Conservation (phyloP, 2,888 invertebrate genomes). For the Tribolium freemani region DNA sequence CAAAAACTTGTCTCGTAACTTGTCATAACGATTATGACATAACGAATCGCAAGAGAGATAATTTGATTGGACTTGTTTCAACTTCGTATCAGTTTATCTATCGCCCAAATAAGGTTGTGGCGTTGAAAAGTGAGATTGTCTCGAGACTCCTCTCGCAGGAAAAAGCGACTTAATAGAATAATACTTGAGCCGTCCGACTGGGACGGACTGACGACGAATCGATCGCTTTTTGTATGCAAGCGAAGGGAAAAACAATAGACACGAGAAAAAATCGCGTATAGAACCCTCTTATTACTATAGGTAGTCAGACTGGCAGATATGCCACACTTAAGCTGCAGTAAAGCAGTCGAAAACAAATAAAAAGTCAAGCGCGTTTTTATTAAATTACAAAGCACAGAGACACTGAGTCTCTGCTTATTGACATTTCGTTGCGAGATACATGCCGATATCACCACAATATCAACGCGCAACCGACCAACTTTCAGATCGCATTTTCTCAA, state of each 20-base stretch:
- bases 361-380: slow-evolving; percentile 33
- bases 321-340: slow-evolving; percentile 22
- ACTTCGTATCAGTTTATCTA: slow-evolving; percentile 50
- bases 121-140: slow-evolving; percentile 33
- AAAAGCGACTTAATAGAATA: slow-evolving; percentile 26
- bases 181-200: slow-evolving; percentile 5
- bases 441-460: slow-evolving; percentile 37
- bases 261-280: neutral
- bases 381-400: slow-evolving; percentile 31
- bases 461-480: slow-evolving; percentile 39
- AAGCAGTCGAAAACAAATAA: slow-evolving; percentile 28
- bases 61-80: slow-evolving; percentile 52
- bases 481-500: slow-evolving; percentile 49
- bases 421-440: slow-evolving; percentile 28
- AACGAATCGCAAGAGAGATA: slow-evolving; percentile 46
- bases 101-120: slow-evolving; percentile 17
- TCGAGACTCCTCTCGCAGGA: slow-evolving; percentile 12
- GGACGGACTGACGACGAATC: neutral
- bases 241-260: neutral
- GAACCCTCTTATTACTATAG: too few relatives aligned
- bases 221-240: slow-evolving; percentile 11
- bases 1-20: slow-evolving; percentile 46
- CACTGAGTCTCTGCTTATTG: slow-evolving; percentile 25
- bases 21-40: slow-evolving; percentile 44
- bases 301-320: neutral